Base-by-base conservation (phyloP, 2,797 vertebrate species). In the Galago senegalensis region DNA sequence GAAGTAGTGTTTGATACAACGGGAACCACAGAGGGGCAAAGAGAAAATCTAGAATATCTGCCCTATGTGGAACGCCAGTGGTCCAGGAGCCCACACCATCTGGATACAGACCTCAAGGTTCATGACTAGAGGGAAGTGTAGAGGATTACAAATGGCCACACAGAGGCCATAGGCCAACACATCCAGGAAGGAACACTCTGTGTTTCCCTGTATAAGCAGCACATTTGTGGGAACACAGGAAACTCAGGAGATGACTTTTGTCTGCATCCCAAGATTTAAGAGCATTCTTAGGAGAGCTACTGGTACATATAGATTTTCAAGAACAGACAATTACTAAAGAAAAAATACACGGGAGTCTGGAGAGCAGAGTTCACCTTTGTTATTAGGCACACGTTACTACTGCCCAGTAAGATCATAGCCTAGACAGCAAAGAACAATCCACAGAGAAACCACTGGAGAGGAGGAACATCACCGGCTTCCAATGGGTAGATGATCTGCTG, bases 371-470 rank as follows among this genome's bases (percentile, higher is more conserved):
- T 72, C 2, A 49, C 2, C 14, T 7, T 18, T 3, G 31, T 94
- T 76, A 92, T 80, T 14, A 96, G 1, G 46, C 94, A 46, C 0
- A 97, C 89, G n/a, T 90, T 34, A 2, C 89, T 29, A 65, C 97
- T 98, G n/a, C 88, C 96, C 34, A 93, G 4, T 20, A 98, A 11
- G 16, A 93, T 91, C 14, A 93, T 13, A n/a, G 83, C 3, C 23
- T 89, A 97, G 17, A 86, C 76, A 25, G 61, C 5, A 3, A 79
- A 21, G 53, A 96, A 87, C 17, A 53, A 16, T 20, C 53, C 76
- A 10, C 83, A 96, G 75, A 95, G 82, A 65, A 83, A 34, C 43
- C 40, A 29, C n/a, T 77, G 87, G 1, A 90, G 49, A 13, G 16
- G 18, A 21, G 76, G 70, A 25, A 73, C 11, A n/a, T 91, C 82